Evolutionary conservation across 53 echinoderm and acorn worm species (phyloP), one percentile per base, ranked within the genome.

Genomic region (Paracentrotus lividus): DNA sequence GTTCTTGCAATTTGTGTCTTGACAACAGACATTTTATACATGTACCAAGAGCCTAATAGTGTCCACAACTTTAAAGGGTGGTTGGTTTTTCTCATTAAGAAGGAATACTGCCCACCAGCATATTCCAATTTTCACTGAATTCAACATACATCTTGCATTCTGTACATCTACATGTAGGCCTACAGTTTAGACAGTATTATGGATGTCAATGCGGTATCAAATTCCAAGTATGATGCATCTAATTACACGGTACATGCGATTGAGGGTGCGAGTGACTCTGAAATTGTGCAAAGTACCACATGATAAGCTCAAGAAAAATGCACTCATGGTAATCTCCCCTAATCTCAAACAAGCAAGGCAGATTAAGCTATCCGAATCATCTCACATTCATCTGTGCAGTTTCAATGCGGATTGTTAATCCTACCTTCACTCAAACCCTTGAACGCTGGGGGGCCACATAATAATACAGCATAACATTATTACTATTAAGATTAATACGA

Each of bases 381-480:
- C 24, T 8, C 10, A 10, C 81, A 81, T 81, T 81, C 81, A 81
- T 81, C 81, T 45, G 81, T 81, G 81, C 81, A 81, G 40, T 81
- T 7, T 47, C 47, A 26, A 81, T 26, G 44, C 45, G 44, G 40
- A 4, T 26, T n/a, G 9, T 23, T 72, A 45, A 92, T 77, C 77
- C 87, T 96, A 96, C 96, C 96, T 96, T 96, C 78, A 72, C 47
- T 57, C 88, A 94, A 61, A 85, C 94, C 94, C 93, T 96, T 93
- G 85, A 96, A 88, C 12, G 94, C 96, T 96, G 93, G 45, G 61
- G 34, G 91, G 42, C 49, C 85, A 93, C 57, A 95, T 42, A 95
- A 76, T 18, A 24, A 93, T 75, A 61, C 31, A 93, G 78, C 38
- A 42, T 72, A 93, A 88, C 45, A 93, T 76, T 5, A 55, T 94